phyloP scores from a whole-genome alignment of 2,888 invertebrate genomes.

The Tinea semifulvella region DNA sequence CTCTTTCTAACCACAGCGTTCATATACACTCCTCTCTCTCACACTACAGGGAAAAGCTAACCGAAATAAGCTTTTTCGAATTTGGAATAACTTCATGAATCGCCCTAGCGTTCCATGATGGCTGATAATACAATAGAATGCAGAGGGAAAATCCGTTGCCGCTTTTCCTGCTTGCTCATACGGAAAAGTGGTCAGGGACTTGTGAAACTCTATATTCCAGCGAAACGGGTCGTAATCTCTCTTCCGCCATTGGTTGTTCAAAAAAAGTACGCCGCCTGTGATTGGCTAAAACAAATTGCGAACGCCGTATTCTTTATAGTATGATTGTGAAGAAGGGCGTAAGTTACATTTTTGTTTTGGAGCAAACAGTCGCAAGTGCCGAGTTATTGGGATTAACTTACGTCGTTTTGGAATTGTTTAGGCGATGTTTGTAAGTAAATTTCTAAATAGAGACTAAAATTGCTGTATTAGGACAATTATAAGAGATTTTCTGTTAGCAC shows the following conservation, averaged over 20 bases:
- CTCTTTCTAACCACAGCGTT: slow-evolving; percentile 27
- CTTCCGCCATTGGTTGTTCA: slow-evolving; percentile 59
- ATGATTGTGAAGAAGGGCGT: slow-evolving; percentile 41
- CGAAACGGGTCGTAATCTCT: slow-evolving; percentile 54
- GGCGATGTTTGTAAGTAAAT: slow-evolving; percentile 22
- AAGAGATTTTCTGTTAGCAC: slow-evolving; percentile 22
- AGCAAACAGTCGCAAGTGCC: slow-evolving; percentile 29
- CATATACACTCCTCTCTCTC: slow-evolving; percentile 28
- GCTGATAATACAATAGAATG: slow-evolving; percentile 65
- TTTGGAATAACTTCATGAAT: slow-evolving; percentile 41
- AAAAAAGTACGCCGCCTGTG: slow-evolving; percentile 53
- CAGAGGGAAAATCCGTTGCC: slow-evolving; percentile 45
- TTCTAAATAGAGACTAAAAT: slow-evolving; percentile 30
- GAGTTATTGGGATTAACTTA: slow-evolving; percentile 19
- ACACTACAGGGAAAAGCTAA: slow-evolving; percentile 30
- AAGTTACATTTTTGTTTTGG: slow-evolving; percentile 26
- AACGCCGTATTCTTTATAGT: slow-evolving; percentile 51
- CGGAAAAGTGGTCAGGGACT: slow-evolving; percentile 36
- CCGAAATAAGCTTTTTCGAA: slow-evolving; percentile 53
- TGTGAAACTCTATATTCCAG: slow-evolving; percentile 27
- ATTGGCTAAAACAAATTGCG: slow-evolving; percentile 68
- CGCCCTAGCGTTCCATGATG: slow-evolving; percentile 61
- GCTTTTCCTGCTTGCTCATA: slow-evolving; percentile 31
- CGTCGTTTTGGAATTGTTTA: slow-evolving; percentile 24
- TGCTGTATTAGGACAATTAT: slow-evolving; percentile 48